Evolutionary conservation across 2,888 invertebrate genomes (phyloP).

Genomic region (Drosophila monieri): DNA sequence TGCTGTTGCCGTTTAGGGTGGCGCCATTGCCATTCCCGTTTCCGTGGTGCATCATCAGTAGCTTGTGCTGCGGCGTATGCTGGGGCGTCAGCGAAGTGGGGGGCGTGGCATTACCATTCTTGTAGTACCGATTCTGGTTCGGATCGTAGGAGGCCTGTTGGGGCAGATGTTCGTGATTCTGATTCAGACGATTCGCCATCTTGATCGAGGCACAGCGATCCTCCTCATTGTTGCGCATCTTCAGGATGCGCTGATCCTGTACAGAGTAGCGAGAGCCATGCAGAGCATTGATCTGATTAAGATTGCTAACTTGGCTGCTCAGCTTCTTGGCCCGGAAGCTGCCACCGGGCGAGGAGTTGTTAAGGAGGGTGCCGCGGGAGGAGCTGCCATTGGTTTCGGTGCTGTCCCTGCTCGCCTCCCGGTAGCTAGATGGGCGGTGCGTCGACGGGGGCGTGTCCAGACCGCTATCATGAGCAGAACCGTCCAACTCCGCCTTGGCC

Average conservation of each 20-base stretch:
- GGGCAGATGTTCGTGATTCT: constrained; percentile 65
- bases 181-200: constrained; percentile 79
- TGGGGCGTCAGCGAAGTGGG: constrained; percentile 75
- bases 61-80: constrained; percentile 80
- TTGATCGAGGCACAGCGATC: constrained; percentile 82
- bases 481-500: constrained; percentile 85
- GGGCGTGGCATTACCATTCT: constrained; percentile 72
- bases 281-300: constrained; percentile 79
- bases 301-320: constrained; percentile 77
- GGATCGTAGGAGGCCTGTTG: constrained; percentile 77
- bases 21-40: constrained; percentile 74
- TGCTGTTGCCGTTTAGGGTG: constrained; percentile 65
- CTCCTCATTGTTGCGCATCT: constrained; percentile 83
- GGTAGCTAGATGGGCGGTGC: constrained; percentile 83
- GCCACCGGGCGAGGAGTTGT: constrained; percentile 81
- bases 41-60: constrained; percentile 63
- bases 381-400: constrained; percentile 83
- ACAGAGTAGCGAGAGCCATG: constrained; percentile 82
- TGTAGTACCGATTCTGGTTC: constrained; percentile 83
- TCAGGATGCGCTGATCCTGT: constrained; percentile 83
- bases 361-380: constrained; percentile 82
- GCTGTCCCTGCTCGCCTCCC: constrained; percentile 82
- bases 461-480: constrained; percentile 85
- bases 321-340: constrained; percentile 82
- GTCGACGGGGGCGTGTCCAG: constrained; percentile 84